Percentiles rank a stretch among this genome's conserved stretches.
Evolutionary conservation across 37 sponge, comb jelly and placozoan species (phyloP).

Genomic region (Chondrosia reniformis): DNA sequence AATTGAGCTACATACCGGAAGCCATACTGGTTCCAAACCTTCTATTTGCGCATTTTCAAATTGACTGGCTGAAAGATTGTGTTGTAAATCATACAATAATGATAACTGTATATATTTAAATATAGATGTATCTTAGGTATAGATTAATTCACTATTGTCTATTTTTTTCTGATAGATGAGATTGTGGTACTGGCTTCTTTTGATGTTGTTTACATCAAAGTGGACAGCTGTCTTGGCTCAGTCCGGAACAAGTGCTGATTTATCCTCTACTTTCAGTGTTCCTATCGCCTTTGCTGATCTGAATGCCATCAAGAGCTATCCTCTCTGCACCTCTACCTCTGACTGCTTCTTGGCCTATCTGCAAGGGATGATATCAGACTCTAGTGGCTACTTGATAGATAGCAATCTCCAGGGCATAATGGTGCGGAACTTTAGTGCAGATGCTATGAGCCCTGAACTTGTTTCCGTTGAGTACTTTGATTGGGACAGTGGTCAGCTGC

Average conservation of each 20-base stretch:
- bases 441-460: slow-evolving; percentile 51
- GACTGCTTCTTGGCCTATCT: slow-evolving; percentile 25
- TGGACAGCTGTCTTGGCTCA: neutral
- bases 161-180: too few relatives aligned
- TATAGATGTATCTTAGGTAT: too few relatives aligned
- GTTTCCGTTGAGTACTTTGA: slow-evolving; percentile 53
- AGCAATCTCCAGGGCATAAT: slow-evolving; percentile 17
- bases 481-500: slow-evolving; percentile 50
- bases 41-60: too few relatives aligned
- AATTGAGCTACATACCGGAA: too few relatives aligned
- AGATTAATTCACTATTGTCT: too few relatives aligned
- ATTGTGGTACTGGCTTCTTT: too few relatives aligned
- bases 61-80: too few relatives aligned
- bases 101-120: too few relatives aligned
- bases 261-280: neutral
- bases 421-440: slow-evolving; percentile 33
- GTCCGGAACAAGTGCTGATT: neutral
- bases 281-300: slow-evolving; percentile 44
- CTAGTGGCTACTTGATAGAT: slow-evolving; percentile 36
- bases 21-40: too few relatives aligned
- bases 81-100: too few relatives aligned
- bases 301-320: slow-evolving; percentile 64
- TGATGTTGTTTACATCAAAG: too few relatives aligned
- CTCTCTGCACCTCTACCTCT: slow-evolving; percentile 45
- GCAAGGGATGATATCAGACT: slow-evolving; percentile 36